A percentile compares a stretch with the other conserved stretches of the same genome.
Evolutionary conservation across 2,113 vertebrate species (phyloP).

Genomic region (Pachypanchax playfairii): DNA sequence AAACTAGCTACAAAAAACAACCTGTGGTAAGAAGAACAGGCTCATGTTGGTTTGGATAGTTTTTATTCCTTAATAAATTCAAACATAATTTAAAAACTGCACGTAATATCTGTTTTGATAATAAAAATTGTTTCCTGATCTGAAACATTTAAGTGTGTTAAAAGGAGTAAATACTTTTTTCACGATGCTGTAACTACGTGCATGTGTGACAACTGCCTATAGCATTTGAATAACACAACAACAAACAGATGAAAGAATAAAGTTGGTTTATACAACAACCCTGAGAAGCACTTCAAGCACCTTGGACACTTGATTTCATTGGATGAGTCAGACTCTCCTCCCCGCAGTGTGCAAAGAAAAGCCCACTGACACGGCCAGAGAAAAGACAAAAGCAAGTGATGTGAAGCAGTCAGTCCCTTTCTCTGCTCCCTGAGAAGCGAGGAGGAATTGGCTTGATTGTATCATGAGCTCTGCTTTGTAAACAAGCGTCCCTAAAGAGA

Average conservation of each 20-base stretch:
- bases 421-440: slow-evolving; percentile 29
- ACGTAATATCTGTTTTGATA: no score
- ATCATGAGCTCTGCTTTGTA: slow-evolving; percentile 50
- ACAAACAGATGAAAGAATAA: background rate
- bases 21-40: no score
- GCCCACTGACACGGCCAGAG: slow-evolving; percentile 36
- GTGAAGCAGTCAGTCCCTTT: slow-evolving; percentile 32
- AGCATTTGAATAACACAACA: background rate
- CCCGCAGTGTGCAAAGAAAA: slow-evolving; percentile 15
- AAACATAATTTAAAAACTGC: no score
- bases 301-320: slow-evolving; percentile 15
- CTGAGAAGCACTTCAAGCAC: slow-evolving; percentile 16
- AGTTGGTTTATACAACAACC: slow-evolving; percentile 22
- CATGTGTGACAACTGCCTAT: background rate
- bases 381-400: slow-evolving; percentile 40
- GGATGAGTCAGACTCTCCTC: slow-evolving; percentile 22
- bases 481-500: slow-evolving; percentile 35
- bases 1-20: no score
- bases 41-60: no score
- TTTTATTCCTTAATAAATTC: no score
- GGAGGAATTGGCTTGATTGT: slow-evolving; percentile 26
- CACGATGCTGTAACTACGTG: background rate
- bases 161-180: no score
- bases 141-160: no score
- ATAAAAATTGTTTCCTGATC: no score